Evolutionary conservation across 2,797 vertebrate species (phyloP).

Genomic region (Gymnoscopelus microlampas): DNA sequence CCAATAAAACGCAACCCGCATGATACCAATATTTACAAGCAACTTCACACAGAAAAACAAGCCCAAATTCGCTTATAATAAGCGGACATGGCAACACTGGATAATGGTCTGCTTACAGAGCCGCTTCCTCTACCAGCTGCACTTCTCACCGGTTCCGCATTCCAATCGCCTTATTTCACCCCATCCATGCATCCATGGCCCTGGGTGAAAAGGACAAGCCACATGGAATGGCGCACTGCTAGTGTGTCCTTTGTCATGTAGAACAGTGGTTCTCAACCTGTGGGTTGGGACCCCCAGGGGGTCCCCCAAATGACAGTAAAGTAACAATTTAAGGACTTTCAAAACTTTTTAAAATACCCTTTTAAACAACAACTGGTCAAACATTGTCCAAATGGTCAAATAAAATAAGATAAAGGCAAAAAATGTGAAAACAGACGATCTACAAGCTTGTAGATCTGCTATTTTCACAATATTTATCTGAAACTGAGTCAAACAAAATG

Average conservation of each 20-base stretch:
- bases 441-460: too few relatives aligned
- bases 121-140: constrained; percentile 79
- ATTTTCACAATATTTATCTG: too few relatives aligned
- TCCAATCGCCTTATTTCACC: constrained; percentile 82
- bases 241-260: constrained; percentile 33
- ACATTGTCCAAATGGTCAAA: background rate
- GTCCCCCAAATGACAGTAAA: too few relatives aligned
- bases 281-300: too few relatives aligned
- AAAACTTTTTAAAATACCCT: too few relatives aligned
- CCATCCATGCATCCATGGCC: constrained; percentile 55
- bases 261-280: background rate
- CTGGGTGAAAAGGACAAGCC: constrained; percentile 51
- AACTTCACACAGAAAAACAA: too few relatives aligned
- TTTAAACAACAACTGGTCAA: too few relatives aligned
- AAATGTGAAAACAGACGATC: background rate
- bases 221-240: constrained; percentile 42
- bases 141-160: constrained; percentile 86
- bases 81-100: background rate
- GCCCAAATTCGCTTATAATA: too few relatives aligned
- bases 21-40: too few relatives aligned
- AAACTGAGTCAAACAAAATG: too few relatives aligned
- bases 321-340: too few relatives aligned
- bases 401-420: background rate
- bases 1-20: too few relatives aligned
- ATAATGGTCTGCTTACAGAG: constrained; percentile 62